Percentiles rank a stretch among this genome's conserved stretches.
These are phyloP conservation scores for Dicyrtomina minuta DNA, from an alignment of 2,888 invertebrate genomes.

Conservation along the genomic window DNA sequence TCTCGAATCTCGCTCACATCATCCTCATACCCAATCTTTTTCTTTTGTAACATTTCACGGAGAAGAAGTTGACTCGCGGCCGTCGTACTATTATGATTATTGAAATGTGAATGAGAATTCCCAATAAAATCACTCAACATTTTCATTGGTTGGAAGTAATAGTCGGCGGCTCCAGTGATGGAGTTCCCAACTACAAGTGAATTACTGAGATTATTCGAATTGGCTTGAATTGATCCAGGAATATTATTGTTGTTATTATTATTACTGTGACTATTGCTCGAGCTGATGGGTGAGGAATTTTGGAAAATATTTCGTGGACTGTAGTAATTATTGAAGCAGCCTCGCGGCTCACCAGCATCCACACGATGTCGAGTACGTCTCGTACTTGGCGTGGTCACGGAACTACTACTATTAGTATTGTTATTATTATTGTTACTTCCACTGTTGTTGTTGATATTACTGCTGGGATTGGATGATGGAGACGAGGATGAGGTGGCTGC, in stretches of 20 bases:
- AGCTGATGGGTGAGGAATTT: slow-evolving; percentile 43
- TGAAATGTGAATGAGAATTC: slow-evolving; percentile 26
- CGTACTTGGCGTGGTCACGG: slow-evolving; percentile 55
- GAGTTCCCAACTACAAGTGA: slow-evolving; percentile 35
- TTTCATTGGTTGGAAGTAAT: slow-evolving; percentile 52
- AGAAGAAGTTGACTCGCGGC: slow-evolving; percentile 36
- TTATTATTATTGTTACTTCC: background rate
- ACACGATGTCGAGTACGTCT: slow-evolving; percentile 93
- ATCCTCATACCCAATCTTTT: slow-evolving; percentile 36
- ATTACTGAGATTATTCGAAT: slow-evolving; percentile 35
- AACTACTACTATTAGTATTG: slow-evolving; percentile 1
- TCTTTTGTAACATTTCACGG: slow-evolving; percentile 40
- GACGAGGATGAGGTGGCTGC: slow-evolving; percentile 27
- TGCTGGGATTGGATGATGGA: background rate
- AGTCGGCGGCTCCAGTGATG: slow-evolving; percentile 22
- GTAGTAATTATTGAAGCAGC: slow-evolving; percentile 70
- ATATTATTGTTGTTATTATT: background rate
- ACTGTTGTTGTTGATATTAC: background rate
- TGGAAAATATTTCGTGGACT: slow-evolving; percentile 83
- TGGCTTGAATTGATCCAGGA: background rate
- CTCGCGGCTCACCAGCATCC: slow-evolving; percentile 93
- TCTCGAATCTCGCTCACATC: slow-evolving; percentile 30
- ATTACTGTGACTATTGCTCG: background rate
- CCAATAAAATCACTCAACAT: slow-evolving; percentile 50
- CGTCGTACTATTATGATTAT: slow-evolving; percentile 19